Evolutionary conservation across 2,888 invertebrate species (phyloP).

Genomic region (Papilio gigon): DNA sequence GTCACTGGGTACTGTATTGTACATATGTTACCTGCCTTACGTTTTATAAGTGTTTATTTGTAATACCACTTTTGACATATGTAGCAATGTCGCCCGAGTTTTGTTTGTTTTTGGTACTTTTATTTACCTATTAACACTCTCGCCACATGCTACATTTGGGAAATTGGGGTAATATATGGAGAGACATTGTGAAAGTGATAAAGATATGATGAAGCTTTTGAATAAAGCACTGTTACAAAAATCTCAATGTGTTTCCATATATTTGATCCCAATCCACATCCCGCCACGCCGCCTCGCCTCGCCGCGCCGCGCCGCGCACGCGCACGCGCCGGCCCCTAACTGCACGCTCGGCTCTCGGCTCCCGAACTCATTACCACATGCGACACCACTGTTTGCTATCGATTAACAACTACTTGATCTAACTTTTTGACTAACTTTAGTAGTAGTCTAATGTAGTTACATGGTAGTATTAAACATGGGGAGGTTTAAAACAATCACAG

Average conservation of each 20-base stretch:
- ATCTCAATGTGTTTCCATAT: slow-evolving; percentile 87
- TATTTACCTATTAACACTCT: slow-evolving; percentile 73
- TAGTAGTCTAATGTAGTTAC: not conserved
- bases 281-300: slow-evolving; percentile 53
- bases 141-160: slow-evolving; percentile 83
- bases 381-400: not conserved
- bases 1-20: slow-evolving; percentile 79
- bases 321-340: not conserved
- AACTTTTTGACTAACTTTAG: not conserved
- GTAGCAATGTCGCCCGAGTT: slow-evolving; percentile 82
- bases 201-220: slow-evolving; percentile 84
- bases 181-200: slow-evolving; percentile 86
- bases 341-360: not conserved
- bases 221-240: slow-evolving; percentile 87
- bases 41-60: slow-evolving; percentile 81
- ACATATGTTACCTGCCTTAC: slow-evolving; percentile 81
- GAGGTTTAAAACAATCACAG: not conserved
- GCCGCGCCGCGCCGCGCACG: slow-evolving; percentile 40
- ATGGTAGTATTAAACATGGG: not conserved
- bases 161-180: slow-evolving; percentile 87
- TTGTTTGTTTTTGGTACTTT: slow-evolving; percentile 69
- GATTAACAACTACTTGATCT: not conserved
- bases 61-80: slow-evolving; percentile 84
- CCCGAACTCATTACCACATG: not conserved
- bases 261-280: slow-evolving; percentile 69